Evolutionary conservation across 2,888 invertebrate genomes (phyloP).

Genomic region (Erannis defoliaria): DNA sequence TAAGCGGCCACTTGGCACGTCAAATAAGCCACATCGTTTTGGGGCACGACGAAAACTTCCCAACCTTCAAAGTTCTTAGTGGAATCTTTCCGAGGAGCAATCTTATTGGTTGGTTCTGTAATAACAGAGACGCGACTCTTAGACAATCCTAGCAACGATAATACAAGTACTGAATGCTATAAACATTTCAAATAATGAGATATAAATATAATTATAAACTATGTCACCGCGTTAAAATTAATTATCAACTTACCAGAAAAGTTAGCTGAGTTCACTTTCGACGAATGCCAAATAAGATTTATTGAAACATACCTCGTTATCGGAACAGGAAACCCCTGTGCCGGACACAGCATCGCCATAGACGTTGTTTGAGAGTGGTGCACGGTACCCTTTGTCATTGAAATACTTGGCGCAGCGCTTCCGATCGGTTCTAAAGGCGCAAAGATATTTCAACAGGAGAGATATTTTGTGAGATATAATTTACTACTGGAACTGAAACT

Average conservation of each 20-base stretch:
- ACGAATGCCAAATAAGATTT: neutral
- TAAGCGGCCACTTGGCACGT: constrained; percentile 90
- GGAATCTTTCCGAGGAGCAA: constrained; percentile 86
- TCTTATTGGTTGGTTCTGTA: constrained; percentile 90
- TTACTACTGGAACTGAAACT: constrained; percentile 12
- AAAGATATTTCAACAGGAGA: constrained; percentile 26
- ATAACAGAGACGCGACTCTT: constrained; percentile 66
- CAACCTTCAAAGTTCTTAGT: constrained; percentile 87
- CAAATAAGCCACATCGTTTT: constrained; percentile 85
- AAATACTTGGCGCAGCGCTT: constrained; percentile 81
- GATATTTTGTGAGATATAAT: neutral
- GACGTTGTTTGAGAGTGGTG: constrained; percentile 66
- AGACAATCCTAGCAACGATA: constrained; percentile 42
- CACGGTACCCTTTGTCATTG: constrained; percentile 80
- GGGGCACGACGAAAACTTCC: constrained; percentile 86
- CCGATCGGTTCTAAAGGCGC: constrained; percentile 76
- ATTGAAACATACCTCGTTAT: constrained; percentile 34
- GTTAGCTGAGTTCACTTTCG: neutral
- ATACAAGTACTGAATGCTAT: neutral
- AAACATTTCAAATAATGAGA: neutral
- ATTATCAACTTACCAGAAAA: constrained; percentile 13
- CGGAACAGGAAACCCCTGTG: constrained; percentile 43
- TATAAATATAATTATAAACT: neutral
- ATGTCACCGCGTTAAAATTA: neutral
- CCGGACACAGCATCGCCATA: constrained; percentile 80